These are phyloP conservation scores for Alviniconcha strummeri DNA, from an alignment of 2,888 invertebrate genomes.

Conservation along the genomic window DNA sequence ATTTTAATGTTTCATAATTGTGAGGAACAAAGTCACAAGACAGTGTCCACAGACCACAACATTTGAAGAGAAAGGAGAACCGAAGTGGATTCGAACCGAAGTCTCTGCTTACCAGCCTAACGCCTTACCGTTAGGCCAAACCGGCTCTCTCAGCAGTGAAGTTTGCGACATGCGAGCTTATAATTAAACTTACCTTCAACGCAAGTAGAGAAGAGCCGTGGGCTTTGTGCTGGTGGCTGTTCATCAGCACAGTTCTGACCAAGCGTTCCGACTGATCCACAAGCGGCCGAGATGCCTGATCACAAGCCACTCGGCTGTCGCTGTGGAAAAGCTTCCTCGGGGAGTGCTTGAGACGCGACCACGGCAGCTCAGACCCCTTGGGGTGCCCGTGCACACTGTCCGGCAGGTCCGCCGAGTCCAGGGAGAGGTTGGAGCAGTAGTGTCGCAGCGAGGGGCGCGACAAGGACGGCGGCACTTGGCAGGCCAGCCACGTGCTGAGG, in stretches of 20 bases:
- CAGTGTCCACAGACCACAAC: no score
- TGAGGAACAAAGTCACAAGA: no score
- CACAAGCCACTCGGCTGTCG: background rate
- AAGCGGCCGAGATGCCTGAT: background rate
- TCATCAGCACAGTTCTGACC: background rate
- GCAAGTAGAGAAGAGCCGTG: background rate
- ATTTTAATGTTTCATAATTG: no score
- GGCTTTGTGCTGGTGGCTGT: background rate
- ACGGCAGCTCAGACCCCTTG: background rate
- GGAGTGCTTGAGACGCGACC: background rate
- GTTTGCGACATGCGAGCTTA: no score
- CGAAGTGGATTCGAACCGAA: no score
- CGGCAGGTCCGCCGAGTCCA: background rate
- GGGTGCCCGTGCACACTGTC: background rate
- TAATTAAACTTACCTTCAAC: background rate
- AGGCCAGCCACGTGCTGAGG: constrained; percentile 25
- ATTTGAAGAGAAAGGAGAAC: no score
- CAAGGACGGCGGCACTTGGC: constrained; percentile 15
- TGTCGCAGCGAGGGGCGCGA: constrained; percentile 17
- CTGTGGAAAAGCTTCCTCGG: no score
- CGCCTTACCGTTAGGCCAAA: no score
- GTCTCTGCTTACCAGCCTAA: no score
- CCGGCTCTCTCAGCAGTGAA: no score
- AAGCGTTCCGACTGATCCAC: background rate
- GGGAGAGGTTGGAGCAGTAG: constrained; percentile 1